Base-by-base conservation (phyloP, 2,113 vertebrate species). In the Columba janthina region DNA sequence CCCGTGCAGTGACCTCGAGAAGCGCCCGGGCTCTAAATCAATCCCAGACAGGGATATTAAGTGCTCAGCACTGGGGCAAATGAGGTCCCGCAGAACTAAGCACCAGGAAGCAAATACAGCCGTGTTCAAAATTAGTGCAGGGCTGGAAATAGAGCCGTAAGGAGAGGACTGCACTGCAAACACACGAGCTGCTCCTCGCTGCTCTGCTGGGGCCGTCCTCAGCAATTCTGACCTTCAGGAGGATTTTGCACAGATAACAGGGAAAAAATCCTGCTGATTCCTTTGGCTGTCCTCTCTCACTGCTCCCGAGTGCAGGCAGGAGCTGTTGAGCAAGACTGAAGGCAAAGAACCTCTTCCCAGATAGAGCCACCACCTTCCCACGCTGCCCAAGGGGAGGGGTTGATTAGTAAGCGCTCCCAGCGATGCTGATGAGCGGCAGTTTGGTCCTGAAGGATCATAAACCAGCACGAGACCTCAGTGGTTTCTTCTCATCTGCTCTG, bases 61-160 rank as follows among this genome's bases (percentile, higher is more conserved):
- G 90, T 38, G 90, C 96, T 94, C 94, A 94, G 90, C 88, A 51
- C 82, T 2, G 0, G 96, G 95, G 96, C 89, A 92, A 87, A 77
- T 1, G 11, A 94, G 96, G 94, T 60, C 67, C 86, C 48, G 86
- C 62, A 83, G 89, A 90, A 70, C 67, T 92, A 96, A 96, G 93
- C 50, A 15, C 28, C 0, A 15, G 61, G 66, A 88, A 95, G 93
- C 61, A 85, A 85, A 70, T 84, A 22, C 31, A 80, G 73, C 9
- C 13, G 24, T 26, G 50, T 64, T 92, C 91, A 80, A 65, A 92
- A 86, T 92, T 18, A 94, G 93, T 69, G 32, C 79, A 53, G 75
- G 73, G 67, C 61, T 80, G 91, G 92, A 92, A 96, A 92, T 20
- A 92, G 93, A 90, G 93, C 32, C 3, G 3, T 73, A 42, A 94